A percentile compares a stretch with the other conserved stretches of the same genome.
phyloP scores from a whole-genome alignment of 2,888 invertebrate species.

The Pristionchus japonicus region DNA sequence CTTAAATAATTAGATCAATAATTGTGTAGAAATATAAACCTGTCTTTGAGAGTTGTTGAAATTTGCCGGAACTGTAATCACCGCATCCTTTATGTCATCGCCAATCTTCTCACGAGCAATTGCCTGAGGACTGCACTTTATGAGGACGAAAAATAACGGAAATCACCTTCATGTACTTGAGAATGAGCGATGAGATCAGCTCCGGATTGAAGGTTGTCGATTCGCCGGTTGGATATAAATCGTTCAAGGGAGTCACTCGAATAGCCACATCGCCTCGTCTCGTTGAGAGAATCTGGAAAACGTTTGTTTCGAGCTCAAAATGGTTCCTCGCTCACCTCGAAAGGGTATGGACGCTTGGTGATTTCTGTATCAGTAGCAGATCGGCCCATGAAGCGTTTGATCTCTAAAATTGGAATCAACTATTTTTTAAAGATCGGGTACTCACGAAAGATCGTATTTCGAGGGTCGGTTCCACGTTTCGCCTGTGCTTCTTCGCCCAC shows the following conservation, averaged over 20 bases:
- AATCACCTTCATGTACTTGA: neutral
- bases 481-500: neutral
- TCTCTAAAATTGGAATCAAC: neutral
- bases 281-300: neutral
- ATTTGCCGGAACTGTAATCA: constrained; percentile 1
- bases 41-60: constrained; percentile 18
- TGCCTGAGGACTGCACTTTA: neutral
- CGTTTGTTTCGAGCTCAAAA: no score
- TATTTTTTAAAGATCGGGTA: neutral
- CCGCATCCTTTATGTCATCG: neutral
- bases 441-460: constrained; percentile 1
- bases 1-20: neutral
- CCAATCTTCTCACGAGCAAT: neutral
- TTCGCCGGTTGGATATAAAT: neutral
- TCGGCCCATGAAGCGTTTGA: neutral
- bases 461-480: neutral
- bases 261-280: neutral
- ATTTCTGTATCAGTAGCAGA: neutral
- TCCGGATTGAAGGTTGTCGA: neutral
- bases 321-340: neutral
- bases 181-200: neutral
- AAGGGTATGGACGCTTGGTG: neutral
- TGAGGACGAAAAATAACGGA: no score
- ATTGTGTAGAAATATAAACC: no score
- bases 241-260: neutral